These are phyloP conservation scores for Talpa occidentalis DNA, from an alignment of 2,113 vertebrate species.

Conservation along the genomic window DNA sequence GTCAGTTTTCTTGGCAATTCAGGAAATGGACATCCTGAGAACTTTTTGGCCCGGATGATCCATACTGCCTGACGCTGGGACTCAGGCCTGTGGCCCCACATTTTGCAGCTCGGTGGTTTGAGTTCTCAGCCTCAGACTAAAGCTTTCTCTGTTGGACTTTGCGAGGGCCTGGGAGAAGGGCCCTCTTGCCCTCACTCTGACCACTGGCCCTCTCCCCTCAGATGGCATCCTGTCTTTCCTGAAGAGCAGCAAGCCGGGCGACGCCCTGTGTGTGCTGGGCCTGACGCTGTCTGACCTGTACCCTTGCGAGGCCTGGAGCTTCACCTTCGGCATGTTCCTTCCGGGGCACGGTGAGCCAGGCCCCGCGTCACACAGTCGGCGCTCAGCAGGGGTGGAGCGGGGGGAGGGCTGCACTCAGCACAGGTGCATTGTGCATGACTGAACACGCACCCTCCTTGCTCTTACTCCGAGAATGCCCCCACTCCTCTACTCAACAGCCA, in stretches of 20 bases:
- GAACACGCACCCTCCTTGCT: background rate
- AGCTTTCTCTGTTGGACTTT: background rate
- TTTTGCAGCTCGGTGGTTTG: background rate
- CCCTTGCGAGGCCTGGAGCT: constrained; percentile 86
- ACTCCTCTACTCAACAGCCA: too few species aligned
- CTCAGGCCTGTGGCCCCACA: accelerated
- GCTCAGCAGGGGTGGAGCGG: too few species aligned
- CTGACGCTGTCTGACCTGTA: constrained; percentile 87
- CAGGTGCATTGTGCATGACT: too few species aligned
- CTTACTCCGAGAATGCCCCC: background rate
- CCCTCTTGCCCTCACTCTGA: accelerated
- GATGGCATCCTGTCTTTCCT: constrained; percentile 87
- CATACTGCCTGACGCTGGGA: background rate
- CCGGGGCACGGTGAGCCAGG: constrained; percentile 84
- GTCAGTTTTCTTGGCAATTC: background rate
- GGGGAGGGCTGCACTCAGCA: too few species aligned
- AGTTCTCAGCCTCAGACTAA: background rate
- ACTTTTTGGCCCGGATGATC: accelerated
- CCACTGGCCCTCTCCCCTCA: constrained; percentile 40
- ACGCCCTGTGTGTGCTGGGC: constrained; percentile 87
- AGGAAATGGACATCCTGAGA: background rate
- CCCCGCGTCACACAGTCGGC: background rate
- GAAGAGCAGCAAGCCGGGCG: constrained; percentile 87
- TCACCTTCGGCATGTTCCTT: constrained; percentile 86
- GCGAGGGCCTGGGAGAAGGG: background rate